Conservation (phyloP, 2,888 invertebrate species). For the Himalopsyche tibetana region DNA sequence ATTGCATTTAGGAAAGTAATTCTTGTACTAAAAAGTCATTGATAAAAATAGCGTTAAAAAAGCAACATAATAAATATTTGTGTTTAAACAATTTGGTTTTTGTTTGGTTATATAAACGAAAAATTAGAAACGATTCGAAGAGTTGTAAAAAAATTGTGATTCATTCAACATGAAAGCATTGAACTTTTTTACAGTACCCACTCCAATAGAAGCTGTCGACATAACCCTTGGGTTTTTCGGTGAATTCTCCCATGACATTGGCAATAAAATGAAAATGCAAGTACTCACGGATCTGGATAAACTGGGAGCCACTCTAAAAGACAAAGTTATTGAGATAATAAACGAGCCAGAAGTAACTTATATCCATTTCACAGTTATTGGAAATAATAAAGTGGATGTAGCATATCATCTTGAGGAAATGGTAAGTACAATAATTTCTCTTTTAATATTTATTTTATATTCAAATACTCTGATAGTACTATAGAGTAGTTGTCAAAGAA, state of each 20-base stretch:
- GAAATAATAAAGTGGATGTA: slow-evolving; percentile 85
- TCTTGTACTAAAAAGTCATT: no score
- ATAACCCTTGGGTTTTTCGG: slow-evolving; percentile 85
- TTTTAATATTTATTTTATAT: no score
- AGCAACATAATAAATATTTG: no score
- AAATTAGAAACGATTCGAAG: no score
- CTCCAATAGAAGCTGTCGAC: slow-evolving; percentile 85
- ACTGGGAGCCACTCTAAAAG: slow-evolving; percentile 71
- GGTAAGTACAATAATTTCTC: slow-evolving; percentile 71
- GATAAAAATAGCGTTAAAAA: no score
- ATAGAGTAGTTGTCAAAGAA: neutral
- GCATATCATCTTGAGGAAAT: slow-evolving; percentile 88
- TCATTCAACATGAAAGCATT: neutral
- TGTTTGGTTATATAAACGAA: no score
- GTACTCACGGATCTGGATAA: slow-evolving; percentile 72
- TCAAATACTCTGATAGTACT: neutral
- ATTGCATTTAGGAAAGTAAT: no score
- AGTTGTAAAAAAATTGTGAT: no score
- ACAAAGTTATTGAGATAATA: slow-evolving; percentile 71
- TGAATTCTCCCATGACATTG: slow-evolving; percentile 75
- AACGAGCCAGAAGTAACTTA: slow-evolving; percentile 76
- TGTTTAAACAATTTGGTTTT: no score
- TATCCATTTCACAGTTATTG: slow-evolving; percentile 81
- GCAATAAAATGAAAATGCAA: slow-evolving; percentile 73
- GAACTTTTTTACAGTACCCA: slow-evolving; percentile 76